These are phyloP conservation scores for Osmerus eperlanus DNA, from an alignment of 2,113 vertebrate species.

Conservation along the genomic window DNA sequence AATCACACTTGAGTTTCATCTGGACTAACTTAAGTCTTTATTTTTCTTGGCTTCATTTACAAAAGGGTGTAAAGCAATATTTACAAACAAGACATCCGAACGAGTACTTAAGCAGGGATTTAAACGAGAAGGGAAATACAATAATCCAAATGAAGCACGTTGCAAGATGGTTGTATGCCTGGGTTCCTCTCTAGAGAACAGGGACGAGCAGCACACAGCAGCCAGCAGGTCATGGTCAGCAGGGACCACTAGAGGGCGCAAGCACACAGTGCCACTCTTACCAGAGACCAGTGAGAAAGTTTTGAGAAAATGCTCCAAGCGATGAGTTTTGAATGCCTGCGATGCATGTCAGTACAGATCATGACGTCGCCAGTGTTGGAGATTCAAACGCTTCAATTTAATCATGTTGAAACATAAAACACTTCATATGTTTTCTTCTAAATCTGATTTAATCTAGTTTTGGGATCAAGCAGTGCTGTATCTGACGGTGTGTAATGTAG, in stretches of 20 bases:
- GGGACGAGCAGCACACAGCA: not conserved
- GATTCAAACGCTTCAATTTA: too few species aligned
- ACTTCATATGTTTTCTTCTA: too few species aligned
- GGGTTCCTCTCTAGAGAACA: not conserved
- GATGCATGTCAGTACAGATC: too few species aligned
- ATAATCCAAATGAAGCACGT: conserved; percentile 57
- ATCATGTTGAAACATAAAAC: too few species aligned
- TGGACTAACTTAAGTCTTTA: conserved; percentile 46
- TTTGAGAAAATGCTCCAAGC: too few species aligned
- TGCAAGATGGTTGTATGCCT: conserved; percentile 27
- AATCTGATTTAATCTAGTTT: too few species aligned
- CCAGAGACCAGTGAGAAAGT: too few species aligned
- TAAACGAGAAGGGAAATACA: conserved; percentile 62
- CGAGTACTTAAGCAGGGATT: conserved; percentile 47
- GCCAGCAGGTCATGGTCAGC: not conserved
- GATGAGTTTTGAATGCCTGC: too few species aligned
- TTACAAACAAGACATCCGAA: conserved; percentile 57
- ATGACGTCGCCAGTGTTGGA: too few species aligned
- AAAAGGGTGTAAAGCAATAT: conserved; percentile 59
- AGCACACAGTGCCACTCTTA: too few species aligned
- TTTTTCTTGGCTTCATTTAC: conserved; percentile 62
- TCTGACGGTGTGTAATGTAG: not conserved
- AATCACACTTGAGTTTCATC: not conserved
- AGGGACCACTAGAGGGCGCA: conserved; percentile 48
- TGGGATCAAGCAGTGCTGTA: too few species aligned